A percentile compares a stretch with the other conserved stretches of the same genome.
Evolutionary conservation across 2,888 invertebrate species (phyloP).

Genomic region (Calameuta filiformis): DNA sequence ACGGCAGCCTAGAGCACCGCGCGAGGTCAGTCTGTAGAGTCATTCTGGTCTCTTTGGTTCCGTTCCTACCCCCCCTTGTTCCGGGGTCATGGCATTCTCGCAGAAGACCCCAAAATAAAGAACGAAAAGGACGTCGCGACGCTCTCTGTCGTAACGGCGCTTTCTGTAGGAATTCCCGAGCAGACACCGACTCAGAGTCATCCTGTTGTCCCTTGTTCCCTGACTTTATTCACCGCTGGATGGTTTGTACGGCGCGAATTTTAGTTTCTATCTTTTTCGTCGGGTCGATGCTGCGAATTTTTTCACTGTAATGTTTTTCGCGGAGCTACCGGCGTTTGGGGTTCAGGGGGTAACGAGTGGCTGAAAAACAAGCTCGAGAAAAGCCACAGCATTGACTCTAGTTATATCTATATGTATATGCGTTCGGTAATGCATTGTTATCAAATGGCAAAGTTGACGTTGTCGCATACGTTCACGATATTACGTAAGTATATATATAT

Average conservation of each 20-base stretch:
- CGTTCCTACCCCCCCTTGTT: neutral
- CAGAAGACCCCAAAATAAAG: neutral
- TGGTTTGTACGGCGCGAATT: neutral
- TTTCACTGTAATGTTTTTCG: neutral
- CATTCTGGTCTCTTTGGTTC: neutral
- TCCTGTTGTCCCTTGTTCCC: neutral
- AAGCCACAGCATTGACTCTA: neutral
- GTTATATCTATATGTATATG: neutral
- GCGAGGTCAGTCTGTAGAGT: neutral
- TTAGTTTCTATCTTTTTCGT: neutral
- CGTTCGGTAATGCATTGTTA: neutral
- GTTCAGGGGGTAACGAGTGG: neutral
- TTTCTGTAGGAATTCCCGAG: neutral
- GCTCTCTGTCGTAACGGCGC: neutral
- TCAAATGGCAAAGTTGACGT: neutral
- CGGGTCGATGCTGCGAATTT: neutral
- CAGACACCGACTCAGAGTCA: neutral
- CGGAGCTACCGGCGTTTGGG: neutral
- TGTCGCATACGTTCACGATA: neutral
- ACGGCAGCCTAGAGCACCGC: neutral
- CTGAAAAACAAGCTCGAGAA: neutral
- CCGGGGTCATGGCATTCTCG: neutral
- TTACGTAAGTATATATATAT: neutral
- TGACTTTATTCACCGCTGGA: neutral
- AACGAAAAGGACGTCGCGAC: neutral